Percentiles rank a stretch among this genome's conserved stretches.
These are phyloP conservation scores for Slavum lentiscoides DNA, from an alignment of 2,888 invertebrate species.

Conservation along the genomic window DNA sequence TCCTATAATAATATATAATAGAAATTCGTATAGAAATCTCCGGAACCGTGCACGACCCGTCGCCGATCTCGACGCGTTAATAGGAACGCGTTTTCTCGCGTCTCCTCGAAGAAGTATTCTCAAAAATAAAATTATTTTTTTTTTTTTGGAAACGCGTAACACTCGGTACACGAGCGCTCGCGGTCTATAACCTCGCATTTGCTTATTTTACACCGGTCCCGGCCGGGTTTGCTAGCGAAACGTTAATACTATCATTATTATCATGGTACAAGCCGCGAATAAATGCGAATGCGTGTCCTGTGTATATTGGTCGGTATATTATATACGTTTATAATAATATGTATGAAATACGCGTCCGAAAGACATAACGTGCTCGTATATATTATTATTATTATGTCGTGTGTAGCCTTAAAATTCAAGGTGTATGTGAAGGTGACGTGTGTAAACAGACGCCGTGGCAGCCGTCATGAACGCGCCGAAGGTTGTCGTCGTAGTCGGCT, in stretches of 20 bases:
- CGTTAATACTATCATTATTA: not conserved
- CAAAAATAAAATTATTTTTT: no score
- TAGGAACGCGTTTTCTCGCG: no score
- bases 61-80: no score
- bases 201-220: no score
- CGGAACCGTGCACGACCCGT: no score
- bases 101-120: no score
- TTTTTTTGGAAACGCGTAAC: no score
- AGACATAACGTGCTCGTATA: not conserved
- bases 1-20: no score
- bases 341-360: not conserved
- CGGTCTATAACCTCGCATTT: no score
- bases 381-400: not conserved
- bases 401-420: slow-evolving; percentile 50
- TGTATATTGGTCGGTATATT: not conserved
- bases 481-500: slow-evolving; percentile 41
- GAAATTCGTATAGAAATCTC: no score
- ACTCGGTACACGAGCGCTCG: no score
- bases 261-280: not conserved
- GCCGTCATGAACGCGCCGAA: slow-evolving; percentile 47
- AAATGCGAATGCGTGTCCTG: not conserved
- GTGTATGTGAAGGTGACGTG: slow-evolving; percentile 51
- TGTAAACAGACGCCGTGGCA: slow-evolving; percentile 3
- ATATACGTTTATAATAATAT: not conserved
- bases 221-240: not conserved